Evolutionary conservation across 1,140 invertebrate species (phyloP), one percentile per base, ranked within the genome.

Genomic region (Pachyrhynchus sulphureomaculatus): DNA sequence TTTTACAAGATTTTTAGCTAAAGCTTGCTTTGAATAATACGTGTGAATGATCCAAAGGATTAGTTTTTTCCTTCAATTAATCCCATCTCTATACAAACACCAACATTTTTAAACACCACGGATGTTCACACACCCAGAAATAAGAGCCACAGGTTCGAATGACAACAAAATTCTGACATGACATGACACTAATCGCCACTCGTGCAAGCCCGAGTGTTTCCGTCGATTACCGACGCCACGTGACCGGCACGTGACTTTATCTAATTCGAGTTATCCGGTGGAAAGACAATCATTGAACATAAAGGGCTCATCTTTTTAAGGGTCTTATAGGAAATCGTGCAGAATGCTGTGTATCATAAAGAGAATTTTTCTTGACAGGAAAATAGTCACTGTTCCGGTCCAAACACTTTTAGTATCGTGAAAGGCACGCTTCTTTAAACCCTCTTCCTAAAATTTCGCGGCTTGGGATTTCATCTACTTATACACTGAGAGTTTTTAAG

Each of bases 141-240:
- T 32, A 34, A 60, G 48, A 53, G 37, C 48, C n/a, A 24, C 51
- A 56, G 29, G 34, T 34, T 55, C 42, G 44, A 62, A 55, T 62
- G 60, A 62, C 52, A 62, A 32, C n/a, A n/a, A n/a, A n/a, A n/a
- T n/a, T n/a, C 13, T 45, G 53, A 44, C 39, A 20, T 49, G 60
- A 62, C 60, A 62, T 55, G 60, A 62, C 60, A 55, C 34, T 62
- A 55, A 62, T 56, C 52, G 52, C 12, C 34, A 56, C 60, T 56
- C 60, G 44, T 62, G 58, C 51, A 39, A 54, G 23, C 15, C 49
- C 60, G 60, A 62, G 60, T 62, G 60, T 62, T 62, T 62, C 60
- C 60, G 60, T 62, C 37, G 60, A 62, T 62, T 62, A 49, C 52
- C 39, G 32, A 34, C 21, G 32, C 32, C 51, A 37, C 52, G 51